Evolutionary conservation across 2,797 vertebrate genomes (phyloP).

Genomic region (Oophaga sylvatica): DNA sequence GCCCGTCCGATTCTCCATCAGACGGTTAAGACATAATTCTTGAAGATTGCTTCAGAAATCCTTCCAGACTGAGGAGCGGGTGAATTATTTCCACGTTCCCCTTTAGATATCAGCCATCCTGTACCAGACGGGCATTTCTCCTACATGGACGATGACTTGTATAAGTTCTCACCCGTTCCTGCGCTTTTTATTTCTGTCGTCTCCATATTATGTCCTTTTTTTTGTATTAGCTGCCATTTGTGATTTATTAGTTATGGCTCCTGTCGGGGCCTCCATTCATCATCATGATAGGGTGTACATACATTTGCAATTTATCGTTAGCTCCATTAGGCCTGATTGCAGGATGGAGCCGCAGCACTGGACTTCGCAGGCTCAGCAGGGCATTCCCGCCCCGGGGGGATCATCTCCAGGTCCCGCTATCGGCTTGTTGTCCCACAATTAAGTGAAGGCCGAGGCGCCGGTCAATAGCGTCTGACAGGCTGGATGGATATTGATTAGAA

Average conservation of each 20-base stretch:
- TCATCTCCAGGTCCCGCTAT: conserved; percentile 4
- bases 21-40: too few species aligned
- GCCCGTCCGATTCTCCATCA: too few species aligned
- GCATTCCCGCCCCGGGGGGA: neutral
- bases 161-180: too few species aligned
- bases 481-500: conserved; percentile 18
- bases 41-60: too few species aligned
- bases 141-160: neutral
- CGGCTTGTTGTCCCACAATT: conserved; percentile 33
- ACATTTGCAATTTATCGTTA: conserved; percentile 7
- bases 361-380: neutral
- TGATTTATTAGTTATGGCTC: neutral
- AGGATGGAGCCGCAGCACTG: neutral
- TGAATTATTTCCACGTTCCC: too few species aligned
- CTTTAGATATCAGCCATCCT: neutral
- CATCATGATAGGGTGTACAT: neutral
- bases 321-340: neutral
- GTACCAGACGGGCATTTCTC: neutral
- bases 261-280: neutral
- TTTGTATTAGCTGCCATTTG: neutral
- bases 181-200: neutral
- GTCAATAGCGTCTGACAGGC: conserved; percentile 32
- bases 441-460: neutral
- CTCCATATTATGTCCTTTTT: neutral
- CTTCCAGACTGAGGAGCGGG: too few species aligned